Conservation (phyloP, 2,113 vertebrate species). For the Heterochromis multidens region DNA sequence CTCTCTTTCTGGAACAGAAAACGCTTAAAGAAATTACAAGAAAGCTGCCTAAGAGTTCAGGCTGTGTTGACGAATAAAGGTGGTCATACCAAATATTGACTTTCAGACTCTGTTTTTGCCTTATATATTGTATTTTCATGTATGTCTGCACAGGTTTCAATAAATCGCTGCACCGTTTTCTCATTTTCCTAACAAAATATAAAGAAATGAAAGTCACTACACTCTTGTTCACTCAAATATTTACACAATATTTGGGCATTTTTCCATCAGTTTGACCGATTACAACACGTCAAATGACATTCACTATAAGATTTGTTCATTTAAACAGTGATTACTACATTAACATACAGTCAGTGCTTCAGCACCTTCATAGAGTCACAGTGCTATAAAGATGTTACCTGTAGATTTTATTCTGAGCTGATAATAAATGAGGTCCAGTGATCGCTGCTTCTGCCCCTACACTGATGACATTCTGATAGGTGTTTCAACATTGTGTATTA, state of each 20-base stretch:
- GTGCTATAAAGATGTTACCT: not conserved
- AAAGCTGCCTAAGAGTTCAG: too few species aligned
- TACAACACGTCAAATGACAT: not conserved
- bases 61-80: too few species aligned
- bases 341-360: not conserved
- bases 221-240: not conserved
- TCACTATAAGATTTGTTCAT: not conserved
- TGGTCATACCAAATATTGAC: too few species aligned
- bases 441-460: not conserved
- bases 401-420: not conserved
- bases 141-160: not conserved
- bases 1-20: too few species aligned
- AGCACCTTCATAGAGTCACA: not conserved
- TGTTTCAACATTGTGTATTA: not conserved
- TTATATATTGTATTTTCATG: too few species aligned
- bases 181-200: not conserved
- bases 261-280: not conserved
- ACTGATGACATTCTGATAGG: not conserved
- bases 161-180: not conserved
- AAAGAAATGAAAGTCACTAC: not conserved
- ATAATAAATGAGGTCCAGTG: not conserved
- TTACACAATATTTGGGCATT: not conserved
- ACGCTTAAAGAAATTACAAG: too few species aligned
- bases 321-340: not conserved
- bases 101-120: too few species aligned